phyloP scores from a whole-genome alignment of 2,113 vertebrate genomes.

The human (Homo sapiens) region GRCh38 chr5:139794001-139794500 shows the following conservation, averaged over 20 bases:
- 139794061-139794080: neutral
- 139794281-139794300: neutral
- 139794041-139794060: neutral
- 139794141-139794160: neutral
- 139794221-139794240: neutral
- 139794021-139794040: neutral
- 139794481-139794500: neutral
- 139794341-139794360: neutral
- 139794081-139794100: neutral
- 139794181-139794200: neutral
- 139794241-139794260: neutral
- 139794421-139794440: neutral
- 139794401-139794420: neutral
- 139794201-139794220: neutral
- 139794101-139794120: neutral
- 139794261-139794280: constrained; percentile 28
- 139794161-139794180: neutral
- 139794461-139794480: neutral
- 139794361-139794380: neutral
- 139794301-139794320: neutral
- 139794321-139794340: neutral
- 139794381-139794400: neutral
- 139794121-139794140: neutral
- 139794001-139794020: neutral
- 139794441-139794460: neutral